A percentile compares a stretch with the other conserved stretches of the same genome.
These are phyloP conservation scores for Ephydatia muelleri DNA, from an alignment of 37 sponge, comb jelly and placozoan genomes.

Conservation along the genomic window DNA sequence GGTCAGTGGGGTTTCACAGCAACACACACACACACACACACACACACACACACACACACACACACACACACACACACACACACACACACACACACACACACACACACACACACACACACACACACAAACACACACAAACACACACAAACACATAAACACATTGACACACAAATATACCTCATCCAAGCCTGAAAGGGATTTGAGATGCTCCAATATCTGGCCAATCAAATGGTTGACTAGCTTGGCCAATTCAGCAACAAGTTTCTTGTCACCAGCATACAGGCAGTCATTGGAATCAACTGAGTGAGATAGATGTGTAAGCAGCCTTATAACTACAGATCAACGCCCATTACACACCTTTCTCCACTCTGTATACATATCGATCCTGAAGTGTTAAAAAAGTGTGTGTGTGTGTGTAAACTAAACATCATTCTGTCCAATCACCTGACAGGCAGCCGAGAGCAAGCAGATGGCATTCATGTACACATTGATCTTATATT, in stretches of 20 bases:
- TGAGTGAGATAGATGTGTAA: background rate
- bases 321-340: background rate
- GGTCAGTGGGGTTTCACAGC: too few relatives aligned
- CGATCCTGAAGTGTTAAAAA: slow-evolving; percentile 30
- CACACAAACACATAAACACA: too few relatives aligned
- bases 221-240: slow-evolving; percentile 59
- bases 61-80: too few relatives aligned
- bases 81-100: background rate
- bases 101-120: too few relatives aligned
- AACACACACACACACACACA: too few relatives aligned
- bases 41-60: too few relatives aligned
- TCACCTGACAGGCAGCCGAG: slow-evolving; percentile 74
- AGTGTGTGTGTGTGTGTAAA: background rate
- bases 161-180: slow-evolving; percentile 38
- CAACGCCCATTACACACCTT: slow-evolving; percentile 38
- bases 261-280: slow-evolving; percentile 91
- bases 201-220: slow-evolving; percentile 62
- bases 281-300: slow-evolving; percentile 93
- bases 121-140: too few relatives aligned
- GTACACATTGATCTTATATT: slow-evolving; percentile 69
- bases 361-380: slow-evolving; percentile 41
- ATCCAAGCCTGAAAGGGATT: slow-evolving; percentile 15
- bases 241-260: slow-evolving; percentile 63
- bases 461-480: slow-evolving; percentile 62
- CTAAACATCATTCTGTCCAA: background rate